A percentile compares a stretch with the other conserved stretches of the same genome.
Evolutionary conservation across 2,113 vertebrate species (phyloP).

Genomic region (Promerops cafer): DNA sequence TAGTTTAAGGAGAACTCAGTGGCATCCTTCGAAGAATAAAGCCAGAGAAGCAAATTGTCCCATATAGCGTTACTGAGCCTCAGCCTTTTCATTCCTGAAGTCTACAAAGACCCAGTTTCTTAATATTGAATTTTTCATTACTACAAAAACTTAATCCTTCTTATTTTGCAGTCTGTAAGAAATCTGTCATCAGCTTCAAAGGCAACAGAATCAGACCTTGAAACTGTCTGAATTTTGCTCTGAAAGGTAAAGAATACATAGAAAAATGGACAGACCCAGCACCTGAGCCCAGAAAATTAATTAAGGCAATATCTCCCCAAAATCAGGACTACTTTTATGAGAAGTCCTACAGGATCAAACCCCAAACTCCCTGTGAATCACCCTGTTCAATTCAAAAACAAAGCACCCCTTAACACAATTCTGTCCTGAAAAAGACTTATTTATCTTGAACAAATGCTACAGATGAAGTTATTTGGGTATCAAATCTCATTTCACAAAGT

Average conservation of each 20-base stretch:
- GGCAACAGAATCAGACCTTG: background rate
- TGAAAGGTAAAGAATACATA: background rate
- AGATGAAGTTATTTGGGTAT: background rate
- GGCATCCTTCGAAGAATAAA: background rate
- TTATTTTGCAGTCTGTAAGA: background rate
- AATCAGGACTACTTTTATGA: background rate
- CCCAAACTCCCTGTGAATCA: background rate
- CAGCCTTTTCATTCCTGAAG: background rate
- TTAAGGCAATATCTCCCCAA: background rate
- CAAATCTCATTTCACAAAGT: constrained; percentile 4
- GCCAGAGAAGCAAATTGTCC: background rate
- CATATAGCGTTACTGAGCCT: background rate
- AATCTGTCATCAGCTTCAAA: constrained; percentile 3
- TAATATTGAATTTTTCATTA: background rate
- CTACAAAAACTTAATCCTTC: background rate
- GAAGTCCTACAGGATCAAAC: background rate
- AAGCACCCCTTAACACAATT: background rate
- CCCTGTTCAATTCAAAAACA: background rate
- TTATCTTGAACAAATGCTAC: background rate
- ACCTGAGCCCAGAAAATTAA: background rate
- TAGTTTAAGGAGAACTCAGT: background rate
- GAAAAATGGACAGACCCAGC: background rate
- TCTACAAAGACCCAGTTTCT: background rate
- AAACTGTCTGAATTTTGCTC: background rate
- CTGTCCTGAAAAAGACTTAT: background rate